phyloP scores from a whole-genome alignment of 2,113 vertebrate genomes.

The Zonotrichia leucophrys region DNA sequence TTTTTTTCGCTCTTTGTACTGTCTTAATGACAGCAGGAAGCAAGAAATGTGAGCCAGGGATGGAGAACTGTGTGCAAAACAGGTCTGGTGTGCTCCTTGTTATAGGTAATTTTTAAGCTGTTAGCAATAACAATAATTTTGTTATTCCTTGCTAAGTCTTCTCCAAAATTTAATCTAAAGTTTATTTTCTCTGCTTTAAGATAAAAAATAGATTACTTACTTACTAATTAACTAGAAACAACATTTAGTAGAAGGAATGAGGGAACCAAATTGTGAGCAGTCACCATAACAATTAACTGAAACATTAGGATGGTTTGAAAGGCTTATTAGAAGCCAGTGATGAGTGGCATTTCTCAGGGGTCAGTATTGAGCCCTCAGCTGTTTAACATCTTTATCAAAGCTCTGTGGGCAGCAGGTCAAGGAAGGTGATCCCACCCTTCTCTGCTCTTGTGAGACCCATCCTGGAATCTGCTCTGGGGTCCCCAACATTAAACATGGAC shows the following conservation, averaged over 20 bases:
- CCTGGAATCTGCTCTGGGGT: background rate
- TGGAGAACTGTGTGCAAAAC: background rate
- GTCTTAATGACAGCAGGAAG: background rate
- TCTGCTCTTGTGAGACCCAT: accelerated
- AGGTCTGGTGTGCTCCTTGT: background rate
- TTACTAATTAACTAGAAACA: background rate
- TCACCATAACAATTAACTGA: background rate
- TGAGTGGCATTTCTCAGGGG: background rate
- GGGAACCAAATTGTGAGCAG: background rate
- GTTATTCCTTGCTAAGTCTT: background rate
- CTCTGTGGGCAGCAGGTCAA: background rate
- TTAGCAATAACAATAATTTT: background rate
- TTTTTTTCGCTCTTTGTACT: background rate
- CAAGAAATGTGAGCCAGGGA: accelerated
- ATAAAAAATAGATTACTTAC: background rate
- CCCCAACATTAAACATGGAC: background rate
- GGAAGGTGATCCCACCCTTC: background rate
- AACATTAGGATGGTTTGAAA: background rate
- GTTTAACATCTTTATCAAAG: background rate
- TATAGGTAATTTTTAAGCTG: background rate
- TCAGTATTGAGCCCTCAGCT: background rate
- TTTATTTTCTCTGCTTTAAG: background rate
- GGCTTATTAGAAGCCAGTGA: background rate
- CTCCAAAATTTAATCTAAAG: background rate
- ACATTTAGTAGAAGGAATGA: background rate